phyloP scores from a whole-genome alignment of 2,113 vertebrate genomes.

The Anthoscopus minutus region DNA sequence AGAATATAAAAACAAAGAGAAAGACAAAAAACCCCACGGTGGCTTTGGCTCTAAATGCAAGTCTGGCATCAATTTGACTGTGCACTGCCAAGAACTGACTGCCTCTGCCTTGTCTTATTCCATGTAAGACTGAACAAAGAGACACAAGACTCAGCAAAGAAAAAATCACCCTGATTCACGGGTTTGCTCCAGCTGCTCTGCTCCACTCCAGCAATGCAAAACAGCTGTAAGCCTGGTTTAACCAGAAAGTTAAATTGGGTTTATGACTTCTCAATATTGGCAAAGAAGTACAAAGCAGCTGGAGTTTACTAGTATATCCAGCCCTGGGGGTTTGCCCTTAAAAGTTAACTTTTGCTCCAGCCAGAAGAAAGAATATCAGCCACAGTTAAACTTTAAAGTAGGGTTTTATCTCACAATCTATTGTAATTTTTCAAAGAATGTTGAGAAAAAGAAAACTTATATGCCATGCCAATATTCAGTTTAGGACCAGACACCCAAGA shows the following conservation, averaged over 20 bases:
- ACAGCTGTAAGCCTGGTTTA: conserved; percentile 47
- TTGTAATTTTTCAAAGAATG: neutral
- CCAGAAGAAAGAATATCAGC: neutral
- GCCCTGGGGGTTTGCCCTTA: neutral
- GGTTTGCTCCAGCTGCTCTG: conserved; percentile 22
- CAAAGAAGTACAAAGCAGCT: conserved; percentile 40
- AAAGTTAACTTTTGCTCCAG: neutral
- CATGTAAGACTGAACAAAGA: neutral
- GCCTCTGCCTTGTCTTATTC: neutral
- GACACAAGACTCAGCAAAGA: neutral
- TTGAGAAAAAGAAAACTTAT: neutral
- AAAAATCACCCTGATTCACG: neutral
- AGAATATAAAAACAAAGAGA: neutral
- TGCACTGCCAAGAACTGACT: neutral
- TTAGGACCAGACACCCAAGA: neutral
- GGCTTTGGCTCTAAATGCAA: neutral
- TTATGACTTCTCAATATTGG: conserved; percentile 29
- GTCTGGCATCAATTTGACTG: neutral
- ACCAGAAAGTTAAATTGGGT: conserved; percentile 34
- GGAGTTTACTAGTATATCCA: neutral
- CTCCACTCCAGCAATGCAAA: conserved; percentile 14
- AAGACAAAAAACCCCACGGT: accelerated
- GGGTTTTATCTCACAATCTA: neutral
- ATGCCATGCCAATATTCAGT: neutral
- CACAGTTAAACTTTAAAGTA: neutral